A percentile compares a stretch with the other conserved stretches of the same genome.
Evolutionary conservation across 2,797 vertebrate genomes (phyloP).

Genomic region (Coregonus suidteri): DNA sequence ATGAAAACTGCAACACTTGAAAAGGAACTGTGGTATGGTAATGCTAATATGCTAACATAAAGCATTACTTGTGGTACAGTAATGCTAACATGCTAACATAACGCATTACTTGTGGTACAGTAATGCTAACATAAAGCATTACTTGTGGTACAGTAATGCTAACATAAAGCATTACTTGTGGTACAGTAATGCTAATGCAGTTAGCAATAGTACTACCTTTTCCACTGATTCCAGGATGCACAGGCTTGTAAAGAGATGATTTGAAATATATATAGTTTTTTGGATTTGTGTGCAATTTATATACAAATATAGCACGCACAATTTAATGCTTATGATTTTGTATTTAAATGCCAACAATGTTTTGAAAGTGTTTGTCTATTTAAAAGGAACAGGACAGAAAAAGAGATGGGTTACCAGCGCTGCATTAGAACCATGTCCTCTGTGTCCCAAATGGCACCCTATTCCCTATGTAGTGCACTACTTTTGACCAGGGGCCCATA

Average conservation of each 20-base stretch:
- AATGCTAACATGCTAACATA: too few species aligned
- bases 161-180: neutral
- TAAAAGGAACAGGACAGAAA: neutral
- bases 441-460: too few species aligned
- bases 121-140: neutral
- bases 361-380: slow-evolving; percentile 5
- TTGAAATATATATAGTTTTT: neutral
- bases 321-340: slow-evolving; percentile 29
- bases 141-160: slow-evolving; percentile 29
- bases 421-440: slow-evolving; percentile 26
- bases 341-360: slow-evolving; percentile 31
- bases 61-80: too few species aligned
- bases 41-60: neutral
- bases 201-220: slow-evolving; percentile 7
- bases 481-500: neutral
- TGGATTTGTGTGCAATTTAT: neutral
- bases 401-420: slow-evolving; percentile 15
- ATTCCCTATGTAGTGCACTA: neutral
- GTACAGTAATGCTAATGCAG: slow-evolving; percentile 3
- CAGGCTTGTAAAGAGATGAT: slow-evolving; percentile 7
- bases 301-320: too few species aligned
- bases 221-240: slow-evolving; percentile 27
- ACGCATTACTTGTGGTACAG: too few species aligned
- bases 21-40: neutral
- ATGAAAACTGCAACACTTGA: neutral